Base-by-base conservation (phyloP, 2,113 vertebrate species). In the Oryzias curvinotus region DNA sequence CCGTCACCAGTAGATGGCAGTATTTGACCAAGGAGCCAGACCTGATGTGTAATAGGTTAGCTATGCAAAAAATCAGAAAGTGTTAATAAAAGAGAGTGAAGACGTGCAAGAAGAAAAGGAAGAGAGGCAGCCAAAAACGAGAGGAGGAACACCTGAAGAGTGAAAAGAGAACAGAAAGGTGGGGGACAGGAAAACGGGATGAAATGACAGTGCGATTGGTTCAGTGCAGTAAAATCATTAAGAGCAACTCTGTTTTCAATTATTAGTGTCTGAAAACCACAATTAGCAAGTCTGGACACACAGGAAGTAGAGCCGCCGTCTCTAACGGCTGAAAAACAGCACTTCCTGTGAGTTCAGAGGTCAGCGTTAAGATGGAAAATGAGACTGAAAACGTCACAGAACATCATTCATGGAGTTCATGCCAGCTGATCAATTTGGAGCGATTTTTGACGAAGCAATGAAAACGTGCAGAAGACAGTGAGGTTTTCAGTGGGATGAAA, bases 91-190 rank as follows among this genome's bases (percentile, higher is more conserved):
- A 87, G 21, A 77, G 73, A 21, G 83, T 86, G 56, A 90, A 77
- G 30, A 87, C 73, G 62, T 92, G 91, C 83, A 92, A 71, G 54
- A 93, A 62, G 83, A 94, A 88, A 71, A 93, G 81, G 78, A 89
- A 86, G 61, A 92, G 62, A 47, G 87, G 84, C 86, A 94, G 84
- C 85, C 89, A 94, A 64, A 88, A 71, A 91, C 84, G 71, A 50
- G 86, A 75, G 87, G 88, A 77, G 14, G 76, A 91, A 91, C 82
- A 92, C 84, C 92, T 94, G 87, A 42, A 88, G 80, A 64, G 65
- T 23, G 69, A 28, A 82, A 78, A 57, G 54, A 75, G 66, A 71
- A 45, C 36, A 78, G 21, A 78, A 44, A 88, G 73, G 88, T 61
- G 86, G 79, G 52, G 56, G 52, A 74, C 36, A 57, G 56, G 63